These are phyloP conservation scores for Hippopotamyrus pictus DNA, from an alignment of 2,797 vertebrate species.

Conservation along the genomic window DNA sequence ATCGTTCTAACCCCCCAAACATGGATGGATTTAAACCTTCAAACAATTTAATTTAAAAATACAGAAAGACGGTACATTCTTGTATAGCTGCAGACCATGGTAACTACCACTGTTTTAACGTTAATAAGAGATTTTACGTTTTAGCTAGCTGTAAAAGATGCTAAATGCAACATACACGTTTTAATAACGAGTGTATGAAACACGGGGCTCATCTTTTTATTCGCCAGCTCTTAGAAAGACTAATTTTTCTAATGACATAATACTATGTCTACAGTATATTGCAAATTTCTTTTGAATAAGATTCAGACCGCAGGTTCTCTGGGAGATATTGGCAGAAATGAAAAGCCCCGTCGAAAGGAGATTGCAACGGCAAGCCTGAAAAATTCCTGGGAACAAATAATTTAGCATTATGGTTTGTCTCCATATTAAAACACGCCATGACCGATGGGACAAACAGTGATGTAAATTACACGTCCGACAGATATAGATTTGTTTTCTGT, in stretches of 20 bases:
- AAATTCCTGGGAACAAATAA: neutral
- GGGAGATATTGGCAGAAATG: neutral
- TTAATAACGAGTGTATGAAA: neutral
- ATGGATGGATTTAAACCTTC: neutral
- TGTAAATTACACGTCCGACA: neutral
- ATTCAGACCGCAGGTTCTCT: neutral
- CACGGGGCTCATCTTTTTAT: neutral
- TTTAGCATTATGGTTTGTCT: slow-evolving; percentile 1
- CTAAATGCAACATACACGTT: neutral
- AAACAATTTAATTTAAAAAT: neutral
- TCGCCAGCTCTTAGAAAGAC: neutral
- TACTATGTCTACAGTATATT: neutral
- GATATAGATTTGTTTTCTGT: neutral
- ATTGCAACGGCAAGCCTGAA: slow-evolving; percentile 5
- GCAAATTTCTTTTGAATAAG: neutral
- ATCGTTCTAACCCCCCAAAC: neutral
- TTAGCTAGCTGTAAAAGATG: neutral
- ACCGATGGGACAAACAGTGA: neutral
- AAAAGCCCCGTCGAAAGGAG: neutral
- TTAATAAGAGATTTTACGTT: neutral
- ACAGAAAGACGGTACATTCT: neutral
- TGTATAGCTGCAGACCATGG: slow-evolving; percentile 6
- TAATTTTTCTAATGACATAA: neutral
- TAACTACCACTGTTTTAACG: neutral
- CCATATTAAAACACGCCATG: neutral